phyloP scores from a whole-genome alignment of 2,113 vertebrate species.

The Puffinus mauretanicus region DNA sequence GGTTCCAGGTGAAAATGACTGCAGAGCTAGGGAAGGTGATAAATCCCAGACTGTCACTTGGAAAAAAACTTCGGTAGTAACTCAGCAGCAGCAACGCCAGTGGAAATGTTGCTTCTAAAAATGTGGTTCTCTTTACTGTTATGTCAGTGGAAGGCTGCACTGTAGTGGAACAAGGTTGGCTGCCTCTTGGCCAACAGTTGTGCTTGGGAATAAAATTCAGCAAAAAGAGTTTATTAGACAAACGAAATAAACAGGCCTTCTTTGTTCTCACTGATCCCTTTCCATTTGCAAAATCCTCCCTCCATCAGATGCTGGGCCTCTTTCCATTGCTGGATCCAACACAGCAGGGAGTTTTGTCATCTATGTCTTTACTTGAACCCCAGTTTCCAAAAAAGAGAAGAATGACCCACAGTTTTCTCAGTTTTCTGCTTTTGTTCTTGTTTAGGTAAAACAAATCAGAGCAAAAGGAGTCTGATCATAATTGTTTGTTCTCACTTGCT shows the following conservation, averaged over 20 bases:
- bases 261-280: background rate
- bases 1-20: slow-evolving; percentile 39
- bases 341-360: background rate
- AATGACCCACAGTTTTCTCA: background rate
- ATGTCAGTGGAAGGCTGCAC: background rate
- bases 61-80: background rate
- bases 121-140: background rate
- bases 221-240: background rate
- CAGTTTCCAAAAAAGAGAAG: background rate
- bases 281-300: background rate
- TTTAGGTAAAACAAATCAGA: background rate
- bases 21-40: slow-evolving; percentile 12
- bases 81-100: background rate
- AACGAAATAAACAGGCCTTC: background rate
- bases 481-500: background rate
- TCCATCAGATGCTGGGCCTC: background rate
- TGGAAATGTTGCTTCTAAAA: slow-evolving; percentile 19
- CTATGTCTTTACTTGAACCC: background rate
- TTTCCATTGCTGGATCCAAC: background rate
- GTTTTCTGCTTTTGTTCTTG: background rate
- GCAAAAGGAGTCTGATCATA: background rate
- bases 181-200: background rate
- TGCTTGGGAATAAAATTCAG: slow-evolving; percentile 5
- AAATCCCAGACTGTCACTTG: slow-evolving; percentile 38
- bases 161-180: background rate